These are phyloP conservation scores for Carabus problematicus DNA, from an alignment of 2,888 invertebrate species.

Conservation along the genomic window DNA sequence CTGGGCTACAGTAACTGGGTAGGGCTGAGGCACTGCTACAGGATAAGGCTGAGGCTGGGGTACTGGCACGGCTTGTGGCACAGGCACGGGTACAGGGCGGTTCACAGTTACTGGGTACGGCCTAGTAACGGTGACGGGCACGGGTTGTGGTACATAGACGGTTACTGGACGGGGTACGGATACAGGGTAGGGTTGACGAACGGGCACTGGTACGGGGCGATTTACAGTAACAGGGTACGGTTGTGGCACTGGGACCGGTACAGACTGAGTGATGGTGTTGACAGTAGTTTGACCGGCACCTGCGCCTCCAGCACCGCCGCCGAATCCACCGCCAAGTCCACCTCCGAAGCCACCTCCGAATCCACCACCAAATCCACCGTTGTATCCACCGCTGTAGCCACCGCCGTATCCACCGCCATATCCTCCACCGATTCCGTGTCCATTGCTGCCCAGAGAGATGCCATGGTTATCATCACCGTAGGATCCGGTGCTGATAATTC, in stretches of 20 bases:
- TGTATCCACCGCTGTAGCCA: neutral
- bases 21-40: slow-evolving; percentile 50
- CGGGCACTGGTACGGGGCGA: slow-evolving; percentile 30
- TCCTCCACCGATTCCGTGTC: slow-evolving; percentile 7
- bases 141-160: slow-evolving; percentile 23
- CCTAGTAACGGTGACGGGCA: slow-evolving; percentile 23
- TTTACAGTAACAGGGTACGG: slow-evolving; percentile 36
- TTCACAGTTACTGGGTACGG: slow-evolving; percentile 33
- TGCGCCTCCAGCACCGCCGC: neutral
- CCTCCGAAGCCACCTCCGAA: slow-evolving; percentile 16
- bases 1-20: slow-evolving; percentile 50
- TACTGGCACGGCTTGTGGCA: slow-evolving; percentile 54
- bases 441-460: neutral
- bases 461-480: too few species aligned
- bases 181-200: slow-evolving; percentile 20
- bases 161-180: slow-evolving; percentile 34
- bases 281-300: slow-evolving; percentile 11
- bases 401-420: neutral
- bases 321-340: slow-evolving; percentile 18
- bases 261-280: slow-evolving; percentile 30
- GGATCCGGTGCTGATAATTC: neutral
- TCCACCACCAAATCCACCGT: slow-evolving; percentile 9
- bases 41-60: slow-evolving; percentile 61
- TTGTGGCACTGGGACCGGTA: slow-evolving; percentile 29
- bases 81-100: slow-evolving; percentile 49